phyloP scores from a whole-genome alignment of 2,888 invertebrate species.

The Thymelicus acteon region DNA sequence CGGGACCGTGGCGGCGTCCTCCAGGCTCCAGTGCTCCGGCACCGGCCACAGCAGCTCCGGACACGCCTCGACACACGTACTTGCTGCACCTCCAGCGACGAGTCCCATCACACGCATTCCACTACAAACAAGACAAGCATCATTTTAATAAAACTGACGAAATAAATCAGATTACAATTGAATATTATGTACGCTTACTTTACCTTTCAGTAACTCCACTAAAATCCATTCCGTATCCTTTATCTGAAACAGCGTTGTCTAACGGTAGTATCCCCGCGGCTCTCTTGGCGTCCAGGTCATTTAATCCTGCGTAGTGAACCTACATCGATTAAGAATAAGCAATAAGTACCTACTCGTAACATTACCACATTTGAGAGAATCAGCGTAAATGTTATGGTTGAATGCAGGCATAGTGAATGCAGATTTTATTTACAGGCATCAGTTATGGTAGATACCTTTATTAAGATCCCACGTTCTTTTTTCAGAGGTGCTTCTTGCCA shows the following conservation, averaged over 20 bases:
- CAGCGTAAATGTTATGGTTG: too few species aligned
- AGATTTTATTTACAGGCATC: too few species aligned
- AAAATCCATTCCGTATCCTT: conserved; percentile 59
- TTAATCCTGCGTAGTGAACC: conserved; percentile 51
- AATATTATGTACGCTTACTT: not conserved
- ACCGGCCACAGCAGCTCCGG: conserved; percentile 85
- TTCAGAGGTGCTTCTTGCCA: not conserved
- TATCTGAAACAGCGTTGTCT: not conserved
- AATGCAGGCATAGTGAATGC: too few species aligned
- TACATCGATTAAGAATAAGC: conserved; percentile 9
- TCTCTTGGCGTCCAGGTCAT: conserved; percentile 49
- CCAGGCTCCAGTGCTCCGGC: conserved; percentile 87
- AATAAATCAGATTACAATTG: too few species aligned
- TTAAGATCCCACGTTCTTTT: not conserved
- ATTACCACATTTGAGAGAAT: too few species aligned
- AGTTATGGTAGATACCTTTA: not conserved
- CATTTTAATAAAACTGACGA: too few species aligned
- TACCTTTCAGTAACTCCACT: conserved; percentile 62
- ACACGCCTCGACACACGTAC: conserved; percentile 80
- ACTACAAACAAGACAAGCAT: conserved; percentile 46
- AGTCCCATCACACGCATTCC: conserved; percentile 87
- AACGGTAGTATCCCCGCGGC: conserved; percentile 49
- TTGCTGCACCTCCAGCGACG: conserved; percentile 77
- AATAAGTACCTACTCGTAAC: too few species aligned
- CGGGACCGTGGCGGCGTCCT: conserved; percentile 91